Base-by-base conservation (phyloP, 2,113 vertebrate species). In the Todiramphus saurophagus region DNA sequence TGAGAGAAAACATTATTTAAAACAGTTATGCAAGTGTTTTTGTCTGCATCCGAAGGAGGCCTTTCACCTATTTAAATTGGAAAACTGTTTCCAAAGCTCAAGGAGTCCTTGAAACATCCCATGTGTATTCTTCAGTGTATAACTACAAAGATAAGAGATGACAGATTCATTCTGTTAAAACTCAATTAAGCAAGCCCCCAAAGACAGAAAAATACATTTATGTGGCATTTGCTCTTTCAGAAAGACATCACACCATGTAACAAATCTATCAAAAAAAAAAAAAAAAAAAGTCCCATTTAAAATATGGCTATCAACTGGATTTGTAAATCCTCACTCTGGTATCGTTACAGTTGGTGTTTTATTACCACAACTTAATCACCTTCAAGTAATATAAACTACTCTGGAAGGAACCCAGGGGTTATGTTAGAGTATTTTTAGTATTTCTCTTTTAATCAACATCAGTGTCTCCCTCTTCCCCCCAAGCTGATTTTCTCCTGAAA, bases 1-100 rank as follows among this genome's bases (percentile, higher is more conserved):
- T 77, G 87, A 94, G 67, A 85, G 55, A 51, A 93, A 88, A 43
- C 46, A 50, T 74, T 55, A 77, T 53, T 91, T 91, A 41, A 79
- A 89, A 50, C 39, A 87, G 48, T 53, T 70, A 24, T 37, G 91
- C 46, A 96, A 85, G 46, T 90, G 75, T 27, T 94, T 87, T 56
- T 59, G 55, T 24, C 87, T 77, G 35, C n/a, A 63, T 73, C 37
- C 3, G 7, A 83, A 90, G 56, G 64, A 72, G 64, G 9, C 37
- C 66, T 95, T 93, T 87, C 89, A 92, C 89, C 80, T 87, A 89
- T 60, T 91, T n/a, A 88, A 87, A 94, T 31, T 64, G 69, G 72
- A 96, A 95, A 93, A 84, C 31, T 75, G 70, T 83, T 94, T 84
- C 58, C 50, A 82, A 59, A 93, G 74, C 78, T 92, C 37, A 73